Evolutionary conservation across 2,888 invertebrate genomes (phyloP).

Genomic region (Pachydiplax longipennis): DNA sequence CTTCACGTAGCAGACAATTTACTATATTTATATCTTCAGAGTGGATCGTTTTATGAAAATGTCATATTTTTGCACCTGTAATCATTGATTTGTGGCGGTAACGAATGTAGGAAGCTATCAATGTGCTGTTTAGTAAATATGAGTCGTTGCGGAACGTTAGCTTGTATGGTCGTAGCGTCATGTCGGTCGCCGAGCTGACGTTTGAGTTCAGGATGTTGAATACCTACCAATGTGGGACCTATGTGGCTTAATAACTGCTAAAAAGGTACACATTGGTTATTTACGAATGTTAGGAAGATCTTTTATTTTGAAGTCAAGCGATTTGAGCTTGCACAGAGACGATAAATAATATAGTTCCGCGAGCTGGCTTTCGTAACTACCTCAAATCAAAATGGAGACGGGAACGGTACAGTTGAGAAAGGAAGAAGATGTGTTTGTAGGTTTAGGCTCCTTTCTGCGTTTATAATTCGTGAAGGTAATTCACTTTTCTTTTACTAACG

Average conservation of each 20-base stretch:
- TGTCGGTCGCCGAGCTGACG: constrained; percentile 51
- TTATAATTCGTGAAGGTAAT: not conserved
- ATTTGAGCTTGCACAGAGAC: not conserved
- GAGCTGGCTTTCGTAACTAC: constrained; percentile 47
- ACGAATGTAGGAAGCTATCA: not conserved
- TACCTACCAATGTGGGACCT: constrained; percentile 31
- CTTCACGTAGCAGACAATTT: constrained; percentile 54
- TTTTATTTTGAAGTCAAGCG: not conserved
- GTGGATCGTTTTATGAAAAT: constrained; percentile 50
- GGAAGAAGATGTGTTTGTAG: not conserved
- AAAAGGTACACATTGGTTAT: not conserved
- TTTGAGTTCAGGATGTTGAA: constrained; percentile 49
- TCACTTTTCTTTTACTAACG: not conserved
- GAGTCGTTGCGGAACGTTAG: constrained; percentile 36
- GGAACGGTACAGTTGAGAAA: constrained; percentile 12
- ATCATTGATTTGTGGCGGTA: not conserved
- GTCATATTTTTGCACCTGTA: not conserved
- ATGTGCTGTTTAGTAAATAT: constrained; percentile 4
- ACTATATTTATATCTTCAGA: constrained; percentile 51
- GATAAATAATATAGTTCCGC: constrained; percentile 30
- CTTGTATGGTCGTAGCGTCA: constrained; percentile 51
- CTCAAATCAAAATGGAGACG: constrained; percentile 47
- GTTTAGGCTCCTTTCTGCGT: not conserved
- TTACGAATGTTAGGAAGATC: not conserved
- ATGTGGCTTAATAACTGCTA: not conserved